Evolutionary conservation across 2,797 vertebrate genomes (phyloP), one percentile per base, ranked within the genome.

Genomic region (Catharus ustulatus): DNA sequence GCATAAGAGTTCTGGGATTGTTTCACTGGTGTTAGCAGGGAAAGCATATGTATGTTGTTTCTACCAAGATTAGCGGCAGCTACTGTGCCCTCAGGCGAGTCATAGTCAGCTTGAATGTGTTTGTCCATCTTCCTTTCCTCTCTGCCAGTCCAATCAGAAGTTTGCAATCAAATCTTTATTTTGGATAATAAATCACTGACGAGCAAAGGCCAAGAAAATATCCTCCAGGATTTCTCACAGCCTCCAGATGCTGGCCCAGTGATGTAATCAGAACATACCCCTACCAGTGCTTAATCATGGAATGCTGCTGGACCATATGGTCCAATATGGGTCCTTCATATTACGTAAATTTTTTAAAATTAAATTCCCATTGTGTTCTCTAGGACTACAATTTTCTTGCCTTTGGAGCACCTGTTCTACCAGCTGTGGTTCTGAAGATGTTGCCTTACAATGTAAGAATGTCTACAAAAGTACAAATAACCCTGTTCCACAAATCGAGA

Each of bases 201-300:
- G 73, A 90, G 27, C 54, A 80, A 78, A 78, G 46, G 75, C 42
- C 78, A 89, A 95, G 62, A 43, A 91, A 90, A 90, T 43, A 90
- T 49, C 27, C 71, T 86, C 15, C 27, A 78, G 16, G 27, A 48
- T 87, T 91, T 87, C 69, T 75, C 52, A 49, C 26, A 90, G 19
- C 21, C 52, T 91, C 52, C 77, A 91, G 51, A 91, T 77, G 40
- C 62, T 84, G 52, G 18, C 10, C 22, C 0, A 4, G 32, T 13
- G 11, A 66, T 29, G 14, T 55, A 87, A 90, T 69, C 73, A 62
- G 38, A 27, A 59, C 32, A 21, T 66, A 74, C 5, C 63, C 78
- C 71, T 79, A 67, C 34, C 80, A 91, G 36, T 57, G 42, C 32
- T 88, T 59, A 81, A 71, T 81, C 46, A 45, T n/a, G 48, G n/a